Evolutionary conservation across 2,888 invertebrate genomes (phyloP).

Genomic region (Parnassius smintheus): DNA sequence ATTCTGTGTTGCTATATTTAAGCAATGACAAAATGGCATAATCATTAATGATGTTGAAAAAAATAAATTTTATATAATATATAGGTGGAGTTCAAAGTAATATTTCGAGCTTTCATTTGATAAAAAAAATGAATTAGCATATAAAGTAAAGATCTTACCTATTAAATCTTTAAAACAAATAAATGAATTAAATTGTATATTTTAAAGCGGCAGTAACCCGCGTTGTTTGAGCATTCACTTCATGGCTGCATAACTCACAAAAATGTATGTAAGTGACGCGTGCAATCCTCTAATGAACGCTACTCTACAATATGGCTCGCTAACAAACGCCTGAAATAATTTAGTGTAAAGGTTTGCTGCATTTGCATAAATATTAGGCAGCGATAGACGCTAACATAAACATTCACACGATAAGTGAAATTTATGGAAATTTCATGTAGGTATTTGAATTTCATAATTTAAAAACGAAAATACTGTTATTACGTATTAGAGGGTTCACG

Average conservation of each 20-base stretch:
- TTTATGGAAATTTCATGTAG: constrained; percentile 64
- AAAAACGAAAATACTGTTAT: constrained; percentile 39
- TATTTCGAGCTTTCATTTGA: too few relatives aligned
- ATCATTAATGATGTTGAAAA: too few relatives aligned
- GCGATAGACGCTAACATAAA: constrained; percentile 64
- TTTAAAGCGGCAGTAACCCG: constrained; percentile 24
- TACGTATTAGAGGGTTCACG: constrained; percentile 34
- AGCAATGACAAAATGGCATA: too few relatives aligned
- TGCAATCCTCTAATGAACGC: constrained; percentile 65
- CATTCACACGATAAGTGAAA: constrained; percentile 70
- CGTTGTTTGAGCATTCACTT: constrained; percentile 32
- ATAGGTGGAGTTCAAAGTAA: too few relatives aligned
- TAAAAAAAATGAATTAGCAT: too few relatives aligned
- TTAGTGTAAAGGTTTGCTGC: constrained; percentile 66
- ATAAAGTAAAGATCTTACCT: too few relatives aligned
- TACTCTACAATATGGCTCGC: constrained; percentile 54
- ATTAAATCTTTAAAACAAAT: too few relatives aligned
- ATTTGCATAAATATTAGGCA: constrained; percentile 71
- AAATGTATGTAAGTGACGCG: constrained; percentile 54
- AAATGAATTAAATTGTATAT: constrained; percentile 32
- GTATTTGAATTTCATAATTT: constrained; percentile 53
- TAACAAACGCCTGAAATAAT: constrained; percentile 70
- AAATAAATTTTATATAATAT: too few relatives aligned
- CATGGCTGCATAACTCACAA: constrained; percentile 41
- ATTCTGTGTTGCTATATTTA: too few relatives aligned